Evolutionary conservation across 2,888 invertebrate species (phyloP).

Genomic region (Agrotis exclamationis): DNA sequence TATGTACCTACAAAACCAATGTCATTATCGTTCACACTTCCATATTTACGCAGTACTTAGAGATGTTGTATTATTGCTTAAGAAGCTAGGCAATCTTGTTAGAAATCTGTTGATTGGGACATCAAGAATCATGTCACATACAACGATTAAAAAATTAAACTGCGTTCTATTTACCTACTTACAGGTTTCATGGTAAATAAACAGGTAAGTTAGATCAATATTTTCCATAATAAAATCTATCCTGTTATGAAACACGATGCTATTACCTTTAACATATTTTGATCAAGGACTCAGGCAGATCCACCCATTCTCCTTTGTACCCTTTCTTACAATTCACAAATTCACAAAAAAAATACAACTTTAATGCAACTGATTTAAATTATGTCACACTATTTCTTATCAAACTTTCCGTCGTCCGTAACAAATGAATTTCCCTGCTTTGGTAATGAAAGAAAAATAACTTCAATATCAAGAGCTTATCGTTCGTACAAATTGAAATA

Average conservation of each 20-base stretch:
- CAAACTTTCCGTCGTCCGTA: constrained; percentile 27
- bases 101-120: not conserved
- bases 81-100: constrained; percentile 7
- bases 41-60: constrained; percentile 14
- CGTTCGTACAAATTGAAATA: constrained; percentile 48
- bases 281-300: not conserved
- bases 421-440: constrained; percentile 47
- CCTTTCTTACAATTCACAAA: not conserved
- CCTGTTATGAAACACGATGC: no score
- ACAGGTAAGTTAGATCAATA: not conserved
- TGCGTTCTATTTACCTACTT: not conserved
- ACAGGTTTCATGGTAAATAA: not conserved
- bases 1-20: constrained; percentile 6
- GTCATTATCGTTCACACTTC: constrained; percentile 32
- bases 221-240: not conserved
- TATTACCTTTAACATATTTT: not conserved
- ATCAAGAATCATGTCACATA: not conserved
- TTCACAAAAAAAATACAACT: not conserved
- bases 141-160: not conserved
- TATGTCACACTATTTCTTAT: constrained; percentile 44
- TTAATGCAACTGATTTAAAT: constrained; percentile 15
- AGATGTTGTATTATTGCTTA: constrained; percentile 11
- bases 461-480: constrained; percentile 47
- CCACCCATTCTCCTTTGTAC: not conserved
- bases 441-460: constrained; percentile 52